Base-by-base conservation (phyloP, 2,888 invertebrate genomes). In the Plutella xylostella region DNA sequence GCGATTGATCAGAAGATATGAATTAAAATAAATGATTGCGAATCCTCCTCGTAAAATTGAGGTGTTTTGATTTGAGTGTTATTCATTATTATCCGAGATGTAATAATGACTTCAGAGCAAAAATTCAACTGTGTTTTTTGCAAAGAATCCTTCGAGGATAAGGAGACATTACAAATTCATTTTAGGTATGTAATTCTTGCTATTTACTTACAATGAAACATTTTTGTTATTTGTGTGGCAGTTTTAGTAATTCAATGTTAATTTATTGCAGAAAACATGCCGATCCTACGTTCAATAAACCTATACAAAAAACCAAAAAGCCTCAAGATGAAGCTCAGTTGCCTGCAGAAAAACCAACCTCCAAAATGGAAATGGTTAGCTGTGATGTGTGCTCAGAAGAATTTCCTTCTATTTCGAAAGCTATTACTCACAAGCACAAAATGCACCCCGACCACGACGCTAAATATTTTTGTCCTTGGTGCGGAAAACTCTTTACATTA, bases 401-500 rank as follows among this genome's bases (percentile, higher is more conserved):
- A 44, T 88, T 88, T 52, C 78, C 85, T 2, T 83, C 85, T 1
- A 85, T 87, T 57, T 87, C 88, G 1, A 85, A 86, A 49, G 89
- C 89, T 4, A 89, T 90, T 55, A 87, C 88, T 55, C 90, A 90
- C 72, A 88, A 88, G 65, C 89, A 88, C 62, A 87, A 86, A 58
- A 78, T 86, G 51, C 90, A 90, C 72, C 88, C 87, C 1, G 84
- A 87, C 49, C 86, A 86, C 58, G 85, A 85, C 38, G 77, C 85
- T 18, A 89, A 89, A 61, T 85, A 88, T 65, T 89, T 87, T 63
- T 90, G 90, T 50, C 85, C 86, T 20, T 86, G 86, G 73, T 90
- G 90, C 63, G 90, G 90, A 7, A 89, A 88, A 78, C 86, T 89
- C 44, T 90, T 90, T 63, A 89, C 89, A 9, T 72, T 90, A 61